Evolutionary conservation across 2,113 vertebrate species (phyloP).

Genomic region (Alethe castanea): DNA sequence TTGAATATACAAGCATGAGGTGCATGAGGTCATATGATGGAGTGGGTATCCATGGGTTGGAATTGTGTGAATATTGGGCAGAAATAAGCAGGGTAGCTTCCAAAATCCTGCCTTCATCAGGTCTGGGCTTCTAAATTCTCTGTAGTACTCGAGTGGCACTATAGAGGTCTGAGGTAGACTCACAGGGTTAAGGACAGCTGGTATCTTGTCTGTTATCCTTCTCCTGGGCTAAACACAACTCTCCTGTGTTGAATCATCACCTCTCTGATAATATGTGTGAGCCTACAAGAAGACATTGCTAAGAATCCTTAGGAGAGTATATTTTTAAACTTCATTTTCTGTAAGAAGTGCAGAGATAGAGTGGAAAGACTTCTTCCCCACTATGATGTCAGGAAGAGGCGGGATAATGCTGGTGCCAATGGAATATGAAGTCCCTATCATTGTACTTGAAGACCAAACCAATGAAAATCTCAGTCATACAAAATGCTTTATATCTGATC

Average conservation of each 20-base stretch:
- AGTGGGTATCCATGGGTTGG: fast-evolving
- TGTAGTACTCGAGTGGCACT: fast-evolving
- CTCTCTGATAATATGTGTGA: not conserved
- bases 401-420: conserved; percentile 5
- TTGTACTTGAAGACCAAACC: conserved; percentile 28
- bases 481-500: conserved; percentile 66
- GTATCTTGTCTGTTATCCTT: not conserved
- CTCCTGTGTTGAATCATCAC: not conserved
- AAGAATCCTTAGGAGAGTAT: not conserved
- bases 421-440: conserved; percentile 20
- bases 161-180: not conserved
- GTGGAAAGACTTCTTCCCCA: not conserved
- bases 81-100: not conserved
- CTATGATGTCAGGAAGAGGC: not conserved
- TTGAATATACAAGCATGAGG: not conserved
- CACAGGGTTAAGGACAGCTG: not conserved
- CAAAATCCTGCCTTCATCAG: not conserved
- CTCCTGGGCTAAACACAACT: not conserved
- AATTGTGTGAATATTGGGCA: not conserved
- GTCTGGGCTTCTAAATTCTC: not conserved
- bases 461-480: conserved; percentile 44
- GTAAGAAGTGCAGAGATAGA: not conserved
- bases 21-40: fast-evolving
- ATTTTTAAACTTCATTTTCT: not conserved
- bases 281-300: not conserved